Percentiles rank a stretch among this genome's conserved stretches.
phyloP scores from a whole-genome alignment of 2,113 vertebrate species.

The Atrichornis clamosus region DNA sequence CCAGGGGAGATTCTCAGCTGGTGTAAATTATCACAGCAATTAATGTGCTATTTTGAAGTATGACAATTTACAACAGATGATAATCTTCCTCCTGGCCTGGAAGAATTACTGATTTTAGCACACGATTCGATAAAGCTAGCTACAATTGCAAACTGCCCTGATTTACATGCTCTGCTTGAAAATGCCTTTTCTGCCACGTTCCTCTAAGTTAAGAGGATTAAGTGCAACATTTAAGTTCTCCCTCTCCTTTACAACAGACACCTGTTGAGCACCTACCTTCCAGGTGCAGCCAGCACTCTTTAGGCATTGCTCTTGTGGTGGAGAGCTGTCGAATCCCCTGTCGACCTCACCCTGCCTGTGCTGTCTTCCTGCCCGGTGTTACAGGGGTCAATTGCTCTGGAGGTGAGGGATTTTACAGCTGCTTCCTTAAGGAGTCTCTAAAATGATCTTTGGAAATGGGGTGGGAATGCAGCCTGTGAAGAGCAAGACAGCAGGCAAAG shows the following conservation, averaged over 20 bases:
- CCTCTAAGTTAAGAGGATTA: not conserved
- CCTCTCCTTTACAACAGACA: not conserved
- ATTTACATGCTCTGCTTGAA: not conserved
- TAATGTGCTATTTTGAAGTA: constrained; percentile 53
- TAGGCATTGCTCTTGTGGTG: rapidly evolving
- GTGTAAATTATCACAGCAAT: constrained; percentile 54
- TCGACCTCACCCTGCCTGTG: rapidly evolving
- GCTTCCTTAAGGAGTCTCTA: not conserved
- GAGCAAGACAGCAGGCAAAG: not conserved
- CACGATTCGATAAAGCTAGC: not conserved
- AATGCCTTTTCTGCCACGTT: not conserved
- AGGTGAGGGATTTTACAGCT: not conserved
- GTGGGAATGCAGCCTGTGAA: not conserved
- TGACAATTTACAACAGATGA: constrained; percentile 50
- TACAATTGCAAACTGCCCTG: not conserved
- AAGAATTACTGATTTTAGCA: constrained; percentile 15
- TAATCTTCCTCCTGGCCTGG: constrained; percentile 47
- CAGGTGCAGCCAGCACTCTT: not conserved
- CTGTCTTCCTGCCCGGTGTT: not conserved
- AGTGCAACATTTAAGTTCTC: not conserved
- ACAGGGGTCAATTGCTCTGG: rapidly evolving
- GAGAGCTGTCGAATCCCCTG: not conserved
- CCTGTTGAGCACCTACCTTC: not conserved
- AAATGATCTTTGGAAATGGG: not conserved
- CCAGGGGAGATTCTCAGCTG: constrained; percentile 25